Base-by-base conservation (phyloP, 2,888 invertebrate species). In the Rugalucina vietnamica region DNA sequence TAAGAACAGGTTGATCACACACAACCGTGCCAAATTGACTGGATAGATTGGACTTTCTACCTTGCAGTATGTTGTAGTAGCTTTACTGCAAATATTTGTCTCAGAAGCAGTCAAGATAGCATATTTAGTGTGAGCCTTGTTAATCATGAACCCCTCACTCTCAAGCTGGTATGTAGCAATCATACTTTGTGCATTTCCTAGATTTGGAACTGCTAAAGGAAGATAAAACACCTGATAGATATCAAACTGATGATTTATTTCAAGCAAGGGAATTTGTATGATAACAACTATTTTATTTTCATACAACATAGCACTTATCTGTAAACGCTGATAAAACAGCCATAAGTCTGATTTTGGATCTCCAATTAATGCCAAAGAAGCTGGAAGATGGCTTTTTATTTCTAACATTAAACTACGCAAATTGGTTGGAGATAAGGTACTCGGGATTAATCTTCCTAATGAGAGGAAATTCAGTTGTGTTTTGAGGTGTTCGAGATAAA, bases 281-380 rank as follows among this genome's bases (percentile, higher is more conserved):
- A 65, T 21, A 34, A 77, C 37, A n/a, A 54, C n/a, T 24, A 82
- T 77, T 37, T 73, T 29, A 50, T 73, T 8, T 5, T 27, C 49
- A 34, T 77, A 43, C 21, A 82, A 14, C 32, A 70, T 39, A 10
- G 78, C 39, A 14, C 21, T 70, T 57, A 69, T 73, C 10, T 57
- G 50, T 4, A 77, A 18, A 24, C 10, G 32, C 24, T 78, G 50
- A 43, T 78, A 82, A 70, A 78, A 78, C 43, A 65, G 43, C 78
- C 78, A 82, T 32, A 75, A 70, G 27, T 82, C 69, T 21, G n/a
- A 39, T 14, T 21, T 69, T n/a, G 78, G 82, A 69, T 79, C 70
- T 24, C 4, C 57, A n/a, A 70, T 43, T 39, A 82, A 70, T 71
- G 70, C 27, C 3, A 78, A 34, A 21, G 39, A 75, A 27, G n/a